These are phyloP conservation scores for Hybos culiciformis DNA, from an alignment of 2,888 invertebrate species.

Conservation along the genomic window DNA sequence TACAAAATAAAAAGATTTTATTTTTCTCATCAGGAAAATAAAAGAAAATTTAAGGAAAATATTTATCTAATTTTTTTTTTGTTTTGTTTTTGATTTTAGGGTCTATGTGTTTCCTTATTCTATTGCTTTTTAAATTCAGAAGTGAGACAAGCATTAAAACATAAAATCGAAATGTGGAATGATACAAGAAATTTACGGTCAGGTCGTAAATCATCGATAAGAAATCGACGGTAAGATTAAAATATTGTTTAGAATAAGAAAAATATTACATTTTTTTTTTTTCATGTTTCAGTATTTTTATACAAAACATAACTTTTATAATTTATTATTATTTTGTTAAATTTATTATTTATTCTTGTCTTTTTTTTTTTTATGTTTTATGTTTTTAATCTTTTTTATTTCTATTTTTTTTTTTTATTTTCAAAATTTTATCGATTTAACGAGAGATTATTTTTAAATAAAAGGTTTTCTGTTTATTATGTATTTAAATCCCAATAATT, in stretches of 20 bases:
- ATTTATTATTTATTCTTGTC: too few species aligned
- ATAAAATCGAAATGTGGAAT: conserved; percentile 66
- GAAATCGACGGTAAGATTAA: conserved; percentile 28
- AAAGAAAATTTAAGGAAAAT: neutral
- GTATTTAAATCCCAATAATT: too few species aligned
- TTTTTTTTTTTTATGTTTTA: too few species aligned
- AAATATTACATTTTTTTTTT: neutral
- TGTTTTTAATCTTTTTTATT: too few species aligned
- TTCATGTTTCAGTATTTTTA: neutral
- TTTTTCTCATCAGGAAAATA: too few species aligned
- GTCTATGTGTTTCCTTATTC: conserved; percentile 77
- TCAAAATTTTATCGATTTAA: too few species aligned
- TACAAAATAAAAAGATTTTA: too few species aligned
- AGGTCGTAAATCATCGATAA: conserved; percentile 23
- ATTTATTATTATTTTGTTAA: neutral
- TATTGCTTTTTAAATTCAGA: conserved; percentile 90
- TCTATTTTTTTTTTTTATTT: too few species aligned
- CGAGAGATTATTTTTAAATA: too few species aligned
- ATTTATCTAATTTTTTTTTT: conserved; percentile 2
- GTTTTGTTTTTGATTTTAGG: conserved; percentile 42
- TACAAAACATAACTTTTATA: neutral
- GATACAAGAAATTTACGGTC: conserved; percentile 34
- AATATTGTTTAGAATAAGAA: too few species aligned
- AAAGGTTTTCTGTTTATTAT: too few species aligned
- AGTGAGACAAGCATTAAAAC: conserved; percentile 76